Conservation (phyloP, 2,113 vertebrate species). For the Glaucomys volans region DNA sequence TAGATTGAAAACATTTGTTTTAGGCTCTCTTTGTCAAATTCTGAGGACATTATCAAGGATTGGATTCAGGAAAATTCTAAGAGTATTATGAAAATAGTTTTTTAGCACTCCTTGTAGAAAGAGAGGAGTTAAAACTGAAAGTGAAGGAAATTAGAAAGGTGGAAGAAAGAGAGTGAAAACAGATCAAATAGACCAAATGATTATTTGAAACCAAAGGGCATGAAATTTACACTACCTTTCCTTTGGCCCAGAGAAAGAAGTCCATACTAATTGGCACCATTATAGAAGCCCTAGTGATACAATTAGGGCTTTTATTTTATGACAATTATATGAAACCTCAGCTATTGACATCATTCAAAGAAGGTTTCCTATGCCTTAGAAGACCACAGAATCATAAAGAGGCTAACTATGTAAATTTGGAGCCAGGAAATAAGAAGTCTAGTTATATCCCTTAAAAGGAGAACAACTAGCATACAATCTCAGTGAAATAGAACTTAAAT, state of each 20-base stretch:
- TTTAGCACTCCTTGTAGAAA: background rate
- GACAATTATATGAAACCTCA: background rate
- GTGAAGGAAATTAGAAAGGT: background rate
- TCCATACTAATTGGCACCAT: background rate
- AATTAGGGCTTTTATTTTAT: constrained; percentile 25
- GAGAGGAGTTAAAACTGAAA: background rate
- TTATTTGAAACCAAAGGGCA: background rate
- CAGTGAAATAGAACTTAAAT: constrained; percentile 20
- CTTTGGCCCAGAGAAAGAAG: background rate
- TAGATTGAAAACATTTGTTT: constrained; percentile 40
- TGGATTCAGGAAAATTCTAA: background rate
- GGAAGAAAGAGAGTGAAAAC: background rate
- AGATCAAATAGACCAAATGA: background rate
- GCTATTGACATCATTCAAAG: background rate
- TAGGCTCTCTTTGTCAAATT: background rate
- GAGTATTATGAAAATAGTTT: background rate
- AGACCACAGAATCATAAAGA: background rate
- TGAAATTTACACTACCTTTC: background rate
- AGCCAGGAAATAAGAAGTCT: background rate
- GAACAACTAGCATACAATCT: background rate
- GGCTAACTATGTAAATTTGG: background rate
- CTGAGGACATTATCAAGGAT: background rate
- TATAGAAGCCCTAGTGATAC: background rate
- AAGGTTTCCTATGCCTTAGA: background rate
- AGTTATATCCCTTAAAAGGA: background rate